Conservation (phyloP, 2,113 vertebrate genomes). For the Neogobius melanostomus region DNA sequence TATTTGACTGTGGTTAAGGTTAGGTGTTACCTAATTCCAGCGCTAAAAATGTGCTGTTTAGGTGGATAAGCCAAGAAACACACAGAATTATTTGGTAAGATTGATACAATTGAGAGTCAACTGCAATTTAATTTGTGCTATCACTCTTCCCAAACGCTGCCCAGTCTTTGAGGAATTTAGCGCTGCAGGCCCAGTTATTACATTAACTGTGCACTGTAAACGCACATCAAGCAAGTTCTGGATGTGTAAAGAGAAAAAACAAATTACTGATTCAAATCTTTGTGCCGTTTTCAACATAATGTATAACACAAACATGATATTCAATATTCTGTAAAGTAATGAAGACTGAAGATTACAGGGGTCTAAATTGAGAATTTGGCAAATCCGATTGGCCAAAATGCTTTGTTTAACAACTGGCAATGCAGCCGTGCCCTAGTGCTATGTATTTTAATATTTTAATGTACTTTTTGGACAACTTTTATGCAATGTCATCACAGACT, state of each 20-base stretch:
- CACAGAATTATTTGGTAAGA: conserved; percentile 45
- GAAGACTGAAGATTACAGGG: conserved; percentile 14
- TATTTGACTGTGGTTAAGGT: conserved; percentile 65
- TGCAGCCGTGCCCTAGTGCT: conserved; percentile 2
- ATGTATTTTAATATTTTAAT: conserved; percentile 28
- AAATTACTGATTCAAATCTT: conserved; percentile 30
- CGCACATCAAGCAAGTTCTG: conserved; percentile 34
- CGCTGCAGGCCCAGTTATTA: conserved; percentile 23
- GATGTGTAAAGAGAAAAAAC: not conserved
- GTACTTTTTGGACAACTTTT: conserved; percentile 5
- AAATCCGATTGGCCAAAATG: conserved; percentile 16
- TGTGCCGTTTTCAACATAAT: conserved; percentile 14
- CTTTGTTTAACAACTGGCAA: conserved; percentile 25
- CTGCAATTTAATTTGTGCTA: conserved; percentile 41
- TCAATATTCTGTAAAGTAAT: conserved; percentile 31
- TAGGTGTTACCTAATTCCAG: conserved; percentile 60
- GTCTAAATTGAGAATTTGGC: conserved; percentile 7
- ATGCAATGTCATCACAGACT: conserved; percentile 24
- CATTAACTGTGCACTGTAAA: conserved; percentile 40
- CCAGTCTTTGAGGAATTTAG: conserved; percentile 27
- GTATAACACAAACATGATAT: conserved; percentile 37
- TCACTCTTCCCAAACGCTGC: conserved; percentile 33
- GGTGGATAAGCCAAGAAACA: conserved; percentile 52
- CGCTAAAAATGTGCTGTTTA: conserved; percentile 67
- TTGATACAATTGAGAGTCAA: conserved; percentile 47